phyloP scores from a whole-genome alignment of 1,140 invertebrate genomes.

The Periplaneta americana region DNA sequence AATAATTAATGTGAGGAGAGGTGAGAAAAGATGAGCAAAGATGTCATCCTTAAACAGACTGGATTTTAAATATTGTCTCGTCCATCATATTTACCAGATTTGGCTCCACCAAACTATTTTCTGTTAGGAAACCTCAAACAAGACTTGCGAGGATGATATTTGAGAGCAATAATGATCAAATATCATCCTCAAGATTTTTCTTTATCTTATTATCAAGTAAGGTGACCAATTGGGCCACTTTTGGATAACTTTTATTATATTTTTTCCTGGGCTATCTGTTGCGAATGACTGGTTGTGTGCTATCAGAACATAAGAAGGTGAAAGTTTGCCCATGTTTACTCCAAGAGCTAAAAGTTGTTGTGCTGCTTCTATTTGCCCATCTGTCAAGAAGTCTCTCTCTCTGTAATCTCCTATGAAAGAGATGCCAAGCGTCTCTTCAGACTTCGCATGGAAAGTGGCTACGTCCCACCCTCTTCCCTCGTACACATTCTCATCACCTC shows the following conservation, averaged over 20 bases:
- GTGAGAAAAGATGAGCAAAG: no score
- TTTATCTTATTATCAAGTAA: no score
- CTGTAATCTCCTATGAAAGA: conserved; percentile 57
- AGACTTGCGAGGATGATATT: no score
- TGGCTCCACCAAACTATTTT: no score
- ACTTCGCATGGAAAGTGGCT: conserved; percentile 61
- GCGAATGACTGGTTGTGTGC: background rate
- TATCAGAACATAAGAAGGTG: background rate
- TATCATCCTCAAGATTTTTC: no score
- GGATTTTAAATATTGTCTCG: no score
- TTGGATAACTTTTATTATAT: background rate
- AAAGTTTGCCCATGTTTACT: background rate
- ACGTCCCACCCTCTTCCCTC: conserved; percentile 57
- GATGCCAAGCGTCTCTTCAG: conserved; percentile 67
- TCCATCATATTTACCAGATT: no score
- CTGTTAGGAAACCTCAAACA: no score
- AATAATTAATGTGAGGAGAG: no score
- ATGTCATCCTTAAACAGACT: no score
- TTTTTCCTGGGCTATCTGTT: background rate
- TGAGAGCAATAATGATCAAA: no score
- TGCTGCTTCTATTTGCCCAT: background rate
- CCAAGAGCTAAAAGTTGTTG: background rate
- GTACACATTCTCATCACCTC: conserved; percentile 49
- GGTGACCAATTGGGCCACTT: background rate
- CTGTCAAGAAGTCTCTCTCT: background rate